Evolutionary conservation across 2,888 invertebrate species (phyloP), one percentile per base, ranked within the genome.

Genomic region (Hofmannophila pseudospretella): DNA sequence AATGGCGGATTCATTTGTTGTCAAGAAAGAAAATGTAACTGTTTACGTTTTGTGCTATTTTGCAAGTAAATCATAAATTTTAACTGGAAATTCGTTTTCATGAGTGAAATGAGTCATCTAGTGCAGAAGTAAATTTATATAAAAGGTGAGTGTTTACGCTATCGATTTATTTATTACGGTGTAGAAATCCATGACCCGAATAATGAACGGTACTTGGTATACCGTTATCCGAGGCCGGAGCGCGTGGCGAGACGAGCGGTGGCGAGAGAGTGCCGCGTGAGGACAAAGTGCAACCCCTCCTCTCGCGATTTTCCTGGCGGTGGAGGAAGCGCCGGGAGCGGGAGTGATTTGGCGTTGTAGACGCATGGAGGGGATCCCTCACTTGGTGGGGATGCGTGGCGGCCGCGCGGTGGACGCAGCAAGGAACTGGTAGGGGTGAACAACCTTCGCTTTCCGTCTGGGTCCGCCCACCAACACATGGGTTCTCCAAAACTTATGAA

Each of bases 351-450:
- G 73, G 76, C 78, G 56, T 62, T 53, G 64, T 57, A 70, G 72
- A 69, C 74, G 72, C 66, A 79, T 87, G 87, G 86, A 85, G 87
- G 87, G 87, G 87, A 85, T 84, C 82, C 74, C 77, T 76, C 66
- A 67, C 56, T 66, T 80, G 87, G 87, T 82, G 87, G 87, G 86
- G 87, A 85, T 87, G 86, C 77, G 79, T 67, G 61, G 69, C 68
- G 73, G 56, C 63, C 59, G 64, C 64, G 70, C 71, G 73, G 70
- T 80, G 72, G 69, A 69, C 72, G 65, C 60, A 70, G 65, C 62
- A 70, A 75, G 72, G 68, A 72, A 72, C 72, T 76, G 80, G 85
- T 78, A 84, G 86, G 87, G 87, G 86, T 87, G 72, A 85, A 84
- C 69, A 81, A 82, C 82, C 85, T 85, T 68, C 68, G 58, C 55